phyloP scores from a whole-genome alignment of 2,888 invertebrate genomes.

The Scaptomyza parva region DNA sequence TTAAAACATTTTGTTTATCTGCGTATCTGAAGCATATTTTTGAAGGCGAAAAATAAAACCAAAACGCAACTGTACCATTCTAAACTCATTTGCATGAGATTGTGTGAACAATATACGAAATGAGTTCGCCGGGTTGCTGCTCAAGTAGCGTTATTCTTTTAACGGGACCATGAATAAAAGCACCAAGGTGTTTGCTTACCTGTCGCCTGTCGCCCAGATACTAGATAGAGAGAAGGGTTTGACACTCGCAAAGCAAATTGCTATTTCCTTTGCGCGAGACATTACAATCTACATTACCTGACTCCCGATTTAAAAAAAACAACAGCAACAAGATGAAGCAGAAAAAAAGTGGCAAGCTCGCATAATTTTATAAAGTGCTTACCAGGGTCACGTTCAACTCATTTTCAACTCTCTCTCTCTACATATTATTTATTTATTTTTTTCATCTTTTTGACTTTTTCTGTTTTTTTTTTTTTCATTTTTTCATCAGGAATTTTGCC shows the following conservation, averaged over 20 bases:
- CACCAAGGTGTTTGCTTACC: constrained; percentile 29
- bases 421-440: constrained; percentile 40
- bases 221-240: constrained; percentile 63
- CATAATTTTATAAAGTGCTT: constrained; percentile 51
- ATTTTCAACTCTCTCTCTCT: constrained; percentile 11
- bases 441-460: constrained; percentile 32
- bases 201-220: constrained; percentile 20
- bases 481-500: constrained; percentile 22
- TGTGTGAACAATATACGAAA: constrained; percentile 38
- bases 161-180: constrained; percentile 9
- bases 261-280: constrained; percentile 23
- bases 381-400: constrained; percentile 29
- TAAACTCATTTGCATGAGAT: constrained; percentile 69
- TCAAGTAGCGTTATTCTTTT: constrained; percentile 16
- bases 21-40: constrained; percentile 51
- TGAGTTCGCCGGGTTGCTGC: not conserved
- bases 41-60: too few relatives aligned
- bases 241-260: constrained; percentile 37
- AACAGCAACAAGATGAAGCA: not conserved
- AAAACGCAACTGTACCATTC: constrained; percentile 31
- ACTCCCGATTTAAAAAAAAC: constrained; percentile 1
- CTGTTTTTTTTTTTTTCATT: constrained; percentile 19
- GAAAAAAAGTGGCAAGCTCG: constrained; percentile 8
- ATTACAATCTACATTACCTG: constrained; percentile 4
- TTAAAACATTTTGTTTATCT: not conserved